Conservation (phyloP, 23 tunicate species). For the Ascidia mentula region DNA sequence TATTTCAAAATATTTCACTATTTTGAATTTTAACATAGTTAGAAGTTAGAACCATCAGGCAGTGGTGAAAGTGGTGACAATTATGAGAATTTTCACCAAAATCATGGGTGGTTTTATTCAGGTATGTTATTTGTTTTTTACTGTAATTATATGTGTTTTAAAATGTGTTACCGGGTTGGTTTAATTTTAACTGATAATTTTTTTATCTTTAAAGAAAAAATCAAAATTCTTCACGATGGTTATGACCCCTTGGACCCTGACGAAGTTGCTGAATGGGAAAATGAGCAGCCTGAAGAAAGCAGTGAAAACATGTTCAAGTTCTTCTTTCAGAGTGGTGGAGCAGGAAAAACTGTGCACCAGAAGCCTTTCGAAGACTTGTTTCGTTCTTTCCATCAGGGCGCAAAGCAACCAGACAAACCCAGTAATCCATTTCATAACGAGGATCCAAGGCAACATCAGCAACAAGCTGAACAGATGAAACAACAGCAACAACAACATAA, state of each 20-base stretch:
- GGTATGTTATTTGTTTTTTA: not conserved
- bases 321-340: constrained; percentile 45
- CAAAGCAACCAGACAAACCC: constrained; percentile 13
- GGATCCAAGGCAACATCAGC: constrained; percentile 18
- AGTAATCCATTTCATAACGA: not conserved
- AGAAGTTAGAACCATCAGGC: not conserved
- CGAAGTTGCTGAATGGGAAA: constrained; percentile 77
- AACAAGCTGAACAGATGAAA: constrained; percentile 4
- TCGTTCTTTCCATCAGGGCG: constrained; percentile 11
- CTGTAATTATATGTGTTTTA: not conserved
- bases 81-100: not conserved
- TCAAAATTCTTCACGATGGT: constrained; percentile 65
- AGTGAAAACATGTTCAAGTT: constrained; percentile 46
- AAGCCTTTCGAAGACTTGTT: constrained; percentile 58
- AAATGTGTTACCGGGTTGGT: too few species aligned
- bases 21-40: not conserved
- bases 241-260: constrained; percentile 82
- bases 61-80: not conserved
- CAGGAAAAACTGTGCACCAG: constrained; percentile 20
- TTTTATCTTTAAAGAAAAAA: constrained; percentile 34
- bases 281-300: constrained; percentile 30
- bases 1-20: not conserved
- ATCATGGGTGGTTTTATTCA: not conserved
- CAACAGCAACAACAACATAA: constrained; percentile 18
- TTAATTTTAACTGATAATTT: not conserved